Base-by-base conservation (phyloP, 2,113 vertebrate genomes). In the Condylura cristata region DNA sequence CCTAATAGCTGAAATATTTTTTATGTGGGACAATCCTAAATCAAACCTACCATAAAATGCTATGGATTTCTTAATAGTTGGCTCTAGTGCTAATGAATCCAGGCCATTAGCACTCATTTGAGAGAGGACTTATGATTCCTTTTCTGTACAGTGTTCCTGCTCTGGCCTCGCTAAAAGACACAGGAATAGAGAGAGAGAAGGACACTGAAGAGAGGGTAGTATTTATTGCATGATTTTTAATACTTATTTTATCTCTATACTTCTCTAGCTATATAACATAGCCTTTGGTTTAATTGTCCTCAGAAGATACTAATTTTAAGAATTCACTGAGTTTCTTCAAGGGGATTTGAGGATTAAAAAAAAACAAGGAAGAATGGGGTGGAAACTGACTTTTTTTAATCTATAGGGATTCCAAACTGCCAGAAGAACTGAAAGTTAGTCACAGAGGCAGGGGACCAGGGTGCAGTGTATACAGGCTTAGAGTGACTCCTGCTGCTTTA, bases 91-190 rank as follows among this genome's bases (percentile, higher is more conserved):
- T 97, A 82, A 83, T 32, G 87, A 74, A 41, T 34, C 16, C 24
- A 94, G 63, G 17, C 87, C 58, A 91, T n/a, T 66, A 71, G 41
- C 88, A 32, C 76, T 96, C 58, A 83, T 87, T 79, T 90, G n/a
- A 85, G 72, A 93, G 9, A 0, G 26, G 37, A 80, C 84, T 65
- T 1, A 24, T 16, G 37, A 65, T 91, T 81, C 85, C 39, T 80
- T 92, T 74, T 20, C 17, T 41, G 80, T 0, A 1, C 39, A 26
- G 26, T 89, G 46, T 30, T 94, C 96, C 66, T 95, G 13, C 39
- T 95, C 72, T 83, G 74, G 39, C 68, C 58, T 95, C 66, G 80
- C 16, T 76, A 60, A 89, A 90, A 68, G 58, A 72, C 26, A 18
- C 2, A 75, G 44, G 76, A 1, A 8, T 39, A 86, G 14, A 93